Percentiles rank a stretch among this genome's conserved stretches.
phyloP scores from a whole-genome alignment of 2,888 invertebrate genomes.

The Oeneis ivallda region DNA sequence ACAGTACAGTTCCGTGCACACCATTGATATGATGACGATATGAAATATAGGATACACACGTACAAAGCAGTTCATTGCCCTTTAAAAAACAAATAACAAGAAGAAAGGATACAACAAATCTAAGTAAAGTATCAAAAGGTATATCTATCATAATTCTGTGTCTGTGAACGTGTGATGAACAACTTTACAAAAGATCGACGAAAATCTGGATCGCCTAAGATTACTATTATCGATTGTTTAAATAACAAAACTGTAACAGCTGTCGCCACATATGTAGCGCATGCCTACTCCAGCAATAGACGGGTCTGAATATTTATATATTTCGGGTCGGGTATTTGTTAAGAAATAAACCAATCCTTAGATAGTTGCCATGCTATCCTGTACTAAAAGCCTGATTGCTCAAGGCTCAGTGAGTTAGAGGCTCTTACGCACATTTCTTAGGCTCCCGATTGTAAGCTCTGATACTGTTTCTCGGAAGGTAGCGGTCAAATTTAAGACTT shows the following conservation, averaged over 20 bases:
- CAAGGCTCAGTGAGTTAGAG: constrained; percentile 38
- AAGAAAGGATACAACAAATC: no score
- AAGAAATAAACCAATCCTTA: constrained; percentile 27
- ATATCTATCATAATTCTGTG: no score
- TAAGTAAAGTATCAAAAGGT: no score
- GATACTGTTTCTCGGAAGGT: constrained; percentile 28
- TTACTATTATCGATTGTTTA: constrained; percentile 32
- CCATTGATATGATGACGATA: no score
- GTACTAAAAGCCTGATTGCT: constrained; percentile 37
- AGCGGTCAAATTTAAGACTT: constrained; percentile 27
- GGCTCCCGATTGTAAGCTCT: constrained; percentile 38
- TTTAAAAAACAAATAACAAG: no score
- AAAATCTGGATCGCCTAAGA: constrained; percentile 2
- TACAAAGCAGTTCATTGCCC: no score
- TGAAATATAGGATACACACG: no score
- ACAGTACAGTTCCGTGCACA: no score
- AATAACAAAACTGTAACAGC: constrained; percentile 22
- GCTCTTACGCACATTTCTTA: constrained; percentile 44
- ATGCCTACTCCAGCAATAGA: constrained; percentile 18
- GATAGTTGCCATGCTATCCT: constrained; percentile 25
- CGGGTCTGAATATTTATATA: constrained; percentile 30
- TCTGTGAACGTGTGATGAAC: background rate
- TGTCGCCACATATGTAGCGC: constrained; percentile 25
- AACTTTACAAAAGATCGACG: constrained; percentile 12
- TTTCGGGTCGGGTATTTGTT: no score